Base-by-base conservation (phyloP, 2,797 vertebrate species). In the Anguilla anguilla region DNA sequence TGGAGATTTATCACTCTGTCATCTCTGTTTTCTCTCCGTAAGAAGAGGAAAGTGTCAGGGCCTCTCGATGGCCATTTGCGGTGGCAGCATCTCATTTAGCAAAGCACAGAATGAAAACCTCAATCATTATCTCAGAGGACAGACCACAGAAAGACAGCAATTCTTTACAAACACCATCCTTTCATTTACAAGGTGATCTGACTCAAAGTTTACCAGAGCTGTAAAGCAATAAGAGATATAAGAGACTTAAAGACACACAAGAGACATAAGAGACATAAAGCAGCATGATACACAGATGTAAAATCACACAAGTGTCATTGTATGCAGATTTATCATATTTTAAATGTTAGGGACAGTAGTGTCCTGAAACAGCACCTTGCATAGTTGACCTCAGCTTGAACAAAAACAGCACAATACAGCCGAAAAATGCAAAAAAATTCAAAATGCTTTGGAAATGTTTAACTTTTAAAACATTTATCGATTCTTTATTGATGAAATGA, bases 1-100 rank as follows among this genome's bases (percentile, higher is more conserved):
- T 89, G 88, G 88, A 89, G 88, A 87, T 87, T 87, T 89, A 87
- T 87, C 57, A 82, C 83, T 53, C 83, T 87, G 88, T 86, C 86
- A 79, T 79, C 72, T 86, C 85, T 84, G 53, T 84, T 86, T 88
- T 88, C 83, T 84, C 87, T 84, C 81, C 17, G 74, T 88, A 49
- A 86, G 84, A 74, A 69, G 84, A 88, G 77, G 61, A 61, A 88
- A 87, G 86, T 81, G 88, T 74, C 72, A 59, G 46, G 84, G 10
- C 85, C 67, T 49, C n/a, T 39, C 57, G 82, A 86, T 22, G 69
- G 59, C 11, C 64, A 28, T 61, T 83, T 35, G 51, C 19, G 35
- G 46, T 77, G 57, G 86, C 49, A 86, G 61, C 51, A 59, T 86
- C 83, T 87, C 69, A 87, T 72, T 83, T 86, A 83, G 51, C 61